A percentile compares a stretch with the other conserved stretches of the same genome.
Conservation (phyloP, 2,888 invertebrate genomes). For the Acanthosoma haemorrhoidale region DNA sequence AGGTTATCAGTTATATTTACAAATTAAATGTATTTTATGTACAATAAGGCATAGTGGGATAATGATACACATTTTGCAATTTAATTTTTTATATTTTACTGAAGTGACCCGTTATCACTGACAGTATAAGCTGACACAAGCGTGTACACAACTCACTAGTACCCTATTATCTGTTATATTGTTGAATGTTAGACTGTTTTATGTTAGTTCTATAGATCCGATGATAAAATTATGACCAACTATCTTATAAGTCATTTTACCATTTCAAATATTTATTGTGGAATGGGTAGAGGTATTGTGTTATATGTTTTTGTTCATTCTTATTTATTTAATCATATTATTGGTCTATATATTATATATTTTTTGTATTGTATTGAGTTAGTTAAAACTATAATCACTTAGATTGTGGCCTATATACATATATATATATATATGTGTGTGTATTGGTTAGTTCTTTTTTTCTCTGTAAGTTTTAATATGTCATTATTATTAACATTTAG, state of each 20-base stretch:
- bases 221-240: background rate
- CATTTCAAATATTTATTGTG: slow-evolving; percentile 1
- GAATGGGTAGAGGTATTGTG: background rate
- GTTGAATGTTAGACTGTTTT: slow-evolving; percentile 13
- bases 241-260: slow-evolving; percentile 5
- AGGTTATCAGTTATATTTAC: too few relatives aligned
- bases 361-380: background rate
- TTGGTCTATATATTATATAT: background rate
- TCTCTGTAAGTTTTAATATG: background rate
- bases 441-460: background rate
- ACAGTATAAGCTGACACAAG: too few relatives aligned
- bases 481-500: background rate
- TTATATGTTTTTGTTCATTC: background rate
- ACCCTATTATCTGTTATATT: too few relatives aligned
- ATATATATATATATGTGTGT: too few relatives aligned
- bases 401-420: background rate
- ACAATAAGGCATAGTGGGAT: too few relatives aligned
- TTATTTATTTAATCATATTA: background rate
- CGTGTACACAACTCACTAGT: too few relatives aligned
- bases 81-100: too few relatives aligned
- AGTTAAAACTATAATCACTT: background rate
- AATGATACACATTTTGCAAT: too few relatives aligned
- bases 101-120: too few relatives aligned
- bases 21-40: too few relatives aligned
- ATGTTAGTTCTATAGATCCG: background rate